phyloP scores from a whole-genome alignment of 2,888 invertebrate species.

The Toxonevra muliebris region DNA sequence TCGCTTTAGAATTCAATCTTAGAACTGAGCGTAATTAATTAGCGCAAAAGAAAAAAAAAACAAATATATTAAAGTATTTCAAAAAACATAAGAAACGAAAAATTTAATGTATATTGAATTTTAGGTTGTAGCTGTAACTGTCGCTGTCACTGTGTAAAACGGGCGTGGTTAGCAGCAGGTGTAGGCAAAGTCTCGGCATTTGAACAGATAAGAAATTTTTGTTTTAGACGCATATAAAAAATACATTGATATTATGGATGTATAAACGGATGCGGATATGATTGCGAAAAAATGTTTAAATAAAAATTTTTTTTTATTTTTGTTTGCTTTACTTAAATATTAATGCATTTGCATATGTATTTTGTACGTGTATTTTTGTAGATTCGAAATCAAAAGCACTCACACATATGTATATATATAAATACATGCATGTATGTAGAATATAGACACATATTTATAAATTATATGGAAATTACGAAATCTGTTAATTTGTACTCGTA shows the following conservation, averaged over 20 bases:
- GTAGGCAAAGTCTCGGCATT: no score
- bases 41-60: no score
- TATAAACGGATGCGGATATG: background rate
- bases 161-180: background rate
- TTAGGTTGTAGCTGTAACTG: constrained; percentile 9
- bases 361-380: background rate
- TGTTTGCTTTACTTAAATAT: no score
- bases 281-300: background rate
- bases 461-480: no score
- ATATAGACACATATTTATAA: background rate
- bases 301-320: background rate
- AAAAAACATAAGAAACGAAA: no score
- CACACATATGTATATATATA: background rate
- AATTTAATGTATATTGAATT: background rate
- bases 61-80: no score
- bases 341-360: background rate
- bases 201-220: background rate
- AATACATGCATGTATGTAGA: background rate
- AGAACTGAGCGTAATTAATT: no score
- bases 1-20: background rate
- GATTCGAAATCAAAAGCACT: background rate
- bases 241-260: background rate
- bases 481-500: constrained; percentile 11
- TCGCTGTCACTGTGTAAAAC: background rate
- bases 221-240: background rate